phyloP scores from a whole-genome alignment of 2,888 invertebrate genomes.

The Aradus depressus region DNA sequence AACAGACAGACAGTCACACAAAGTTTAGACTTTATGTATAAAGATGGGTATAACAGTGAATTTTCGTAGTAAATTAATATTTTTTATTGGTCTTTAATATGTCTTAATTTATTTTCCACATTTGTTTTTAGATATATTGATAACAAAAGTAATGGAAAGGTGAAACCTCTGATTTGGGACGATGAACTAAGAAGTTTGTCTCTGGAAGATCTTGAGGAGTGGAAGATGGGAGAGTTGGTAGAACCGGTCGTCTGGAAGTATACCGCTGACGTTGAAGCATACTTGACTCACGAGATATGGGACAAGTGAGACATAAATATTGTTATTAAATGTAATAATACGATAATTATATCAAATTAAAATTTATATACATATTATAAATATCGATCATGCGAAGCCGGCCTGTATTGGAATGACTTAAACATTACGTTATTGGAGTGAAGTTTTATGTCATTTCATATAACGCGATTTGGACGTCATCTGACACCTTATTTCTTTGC shows the following conservation, averaged over 20 bases:
- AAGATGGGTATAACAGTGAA: background rate
- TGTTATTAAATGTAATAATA: no score
- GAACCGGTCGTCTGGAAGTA: conserved; percentile 66
- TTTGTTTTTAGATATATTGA: conserved; percentile 31
- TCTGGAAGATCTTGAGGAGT: conserved; percentile 39
- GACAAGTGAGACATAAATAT: conserved; percentile 48
- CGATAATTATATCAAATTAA: no score
- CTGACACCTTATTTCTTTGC: no score
- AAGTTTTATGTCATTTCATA: no score
- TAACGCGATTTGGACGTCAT: no score
- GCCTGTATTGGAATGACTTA: no score
- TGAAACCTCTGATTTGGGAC: conserved; percentile 65
- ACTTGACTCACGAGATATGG: conserved; percentile 42
- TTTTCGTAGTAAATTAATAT: background rate
- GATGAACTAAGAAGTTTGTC: conserved; percentile 59
- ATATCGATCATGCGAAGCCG: no score
- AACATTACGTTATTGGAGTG: no score
- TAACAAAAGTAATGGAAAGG: conserved; percentile 35
- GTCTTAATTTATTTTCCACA: background rate
- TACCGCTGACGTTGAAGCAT: conserved; percentile 37
- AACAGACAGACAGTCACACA: no score
- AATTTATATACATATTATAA: no score
- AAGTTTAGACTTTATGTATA: no score
- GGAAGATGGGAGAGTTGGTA: conserved; percentile 41
- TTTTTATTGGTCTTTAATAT: background rate